Evolutionary conservation across 2,113 vertebrate genomes (phyloP).

Genomic region (Dolichotis patagonum): DNA sequence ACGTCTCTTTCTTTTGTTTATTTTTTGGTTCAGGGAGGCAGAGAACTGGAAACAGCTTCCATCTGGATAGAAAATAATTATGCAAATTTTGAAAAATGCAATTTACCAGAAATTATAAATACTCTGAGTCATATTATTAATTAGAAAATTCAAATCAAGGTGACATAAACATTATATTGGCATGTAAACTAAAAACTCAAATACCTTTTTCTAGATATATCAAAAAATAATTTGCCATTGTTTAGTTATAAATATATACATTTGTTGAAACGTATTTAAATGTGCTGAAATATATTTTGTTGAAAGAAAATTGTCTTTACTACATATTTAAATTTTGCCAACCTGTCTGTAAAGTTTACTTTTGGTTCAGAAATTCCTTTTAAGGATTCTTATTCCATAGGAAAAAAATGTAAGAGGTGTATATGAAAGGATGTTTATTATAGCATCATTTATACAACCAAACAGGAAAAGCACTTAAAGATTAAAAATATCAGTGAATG

Average conservation of each 20-base stretch:
- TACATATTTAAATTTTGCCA: neutral
- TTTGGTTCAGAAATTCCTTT: neutral
- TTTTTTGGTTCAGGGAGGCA: neutral
- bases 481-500: neutral
- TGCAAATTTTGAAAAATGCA: neutral
- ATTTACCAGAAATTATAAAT: neutral
- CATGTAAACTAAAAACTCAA: neutral
- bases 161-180: no score
- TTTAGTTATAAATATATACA: neutral
- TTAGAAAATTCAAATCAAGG: neutral
- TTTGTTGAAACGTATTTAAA: neutral
- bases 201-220: neutral
- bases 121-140: neutral
- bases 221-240: neutral
- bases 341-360: neutral
- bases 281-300: neutral
- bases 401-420: neutral
- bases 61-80: neutral
- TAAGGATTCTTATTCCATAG: neutral
- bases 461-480: neutral
- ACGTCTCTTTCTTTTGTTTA: neutral
- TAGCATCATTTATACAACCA: neutral
- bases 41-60: neutral
- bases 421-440: neutral
- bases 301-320: neutral